Base-by-base conservation (phyloP, 2,113 vertebrate genomes). In the Aythya baeri region DNA sequence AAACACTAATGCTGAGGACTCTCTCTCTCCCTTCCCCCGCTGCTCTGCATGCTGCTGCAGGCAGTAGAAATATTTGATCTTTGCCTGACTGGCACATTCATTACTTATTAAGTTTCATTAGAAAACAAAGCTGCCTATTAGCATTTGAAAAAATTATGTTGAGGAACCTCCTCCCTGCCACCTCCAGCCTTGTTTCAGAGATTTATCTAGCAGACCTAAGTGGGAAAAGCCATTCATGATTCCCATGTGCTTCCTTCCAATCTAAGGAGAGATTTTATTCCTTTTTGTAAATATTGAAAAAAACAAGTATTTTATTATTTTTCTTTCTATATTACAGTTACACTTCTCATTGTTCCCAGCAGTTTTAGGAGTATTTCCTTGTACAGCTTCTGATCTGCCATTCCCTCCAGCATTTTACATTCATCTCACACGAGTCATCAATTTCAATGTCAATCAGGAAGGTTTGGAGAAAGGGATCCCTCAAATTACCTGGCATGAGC, bases 1-100 rank as follows among this genome's bases (percentile, higher is more conserved):
- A 96, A 96, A 97, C 44, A 97, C 44, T 82, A 50, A 70, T 88
- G 95, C 91, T 50, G 75, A 74, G 88, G 83, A 80, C 85, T 91
- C 70, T 83, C 57, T 89, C 78, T 41, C 38, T 41, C 38, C 65
- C 36, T 73, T 70, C 92, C 86, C 93, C 86, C 74, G 6, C 55
- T 5, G 5, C 50, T 52, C 80, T 17, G 71, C 93, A 75, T 92
- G 32, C 83, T 57, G 94, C 94, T 46, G 36, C 38, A 54, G 79
- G 95, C 97, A 88, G 74, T 62, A 89, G 83, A 91, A 96, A 92
- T 31, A 79, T 86, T 96, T 89, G 52, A 29, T 46, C 74, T 55
- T 43, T 20, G 90, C 90, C 82, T 66, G 88, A 71, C 44, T 14
- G 76, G 83, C 84, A 95, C 88, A 73, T 75, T 80, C 78, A 86